A percentile compares a stretch with the other conserved stretches of the same genome.
These are phyloP conservation scores for Actenoides hombroni DNA, from an alignment of 2,113 vertebrate genomes.

Conservation along the genomic window DNA sequence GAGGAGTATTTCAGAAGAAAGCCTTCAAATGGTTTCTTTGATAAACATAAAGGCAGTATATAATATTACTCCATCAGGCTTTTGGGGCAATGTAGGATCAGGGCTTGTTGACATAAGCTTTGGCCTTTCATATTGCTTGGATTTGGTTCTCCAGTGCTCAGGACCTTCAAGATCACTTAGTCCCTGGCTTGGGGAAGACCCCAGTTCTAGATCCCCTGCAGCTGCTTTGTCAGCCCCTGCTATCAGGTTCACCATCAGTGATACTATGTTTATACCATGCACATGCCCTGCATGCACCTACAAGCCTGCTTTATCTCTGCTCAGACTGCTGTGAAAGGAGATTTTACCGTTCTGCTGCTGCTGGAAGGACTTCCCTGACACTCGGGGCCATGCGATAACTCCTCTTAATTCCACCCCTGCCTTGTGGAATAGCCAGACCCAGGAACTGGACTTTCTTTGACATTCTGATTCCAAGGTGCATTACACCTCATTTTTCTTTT, in stretches of 20 bases:
- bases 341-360: not conserved
- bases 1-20: not conserved
- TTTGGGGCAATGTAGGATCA: not conserved
- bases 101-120: not conserved
- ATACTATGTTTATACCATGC: constrained; percentile 3
- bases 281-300: constrained; percentile 29
- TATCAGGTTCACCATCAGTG: constrained; percentile 18
- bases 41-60: not conserved
- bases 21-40: not conserved
- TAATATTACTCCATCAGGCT: not conserved
- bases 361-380: constrained; percentile 27
- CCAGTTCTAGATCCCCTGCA: not conserved
- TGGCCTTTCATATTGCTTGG: not conserved
- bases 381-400: not conserved
- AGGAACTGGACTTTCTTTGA: not conserved
- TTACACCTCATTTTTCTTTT: not conserved
- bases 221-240: not conserved
- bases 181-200: not conserved
- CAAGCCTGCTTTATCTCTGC: constrained; percentile 38
- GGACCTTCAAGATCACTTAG: not conserved
- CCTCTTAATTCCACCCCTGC: rapidly evolving
- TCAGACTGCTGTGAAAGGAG: not conserved
- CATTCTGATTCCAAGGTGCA: not conserved
- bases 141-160: not conserved
- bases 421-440: not conserved